Evolutionary conservation across 1,140 invertebrate species (phyloP).

Genomic region (Zaprionus taronus): DNA sequence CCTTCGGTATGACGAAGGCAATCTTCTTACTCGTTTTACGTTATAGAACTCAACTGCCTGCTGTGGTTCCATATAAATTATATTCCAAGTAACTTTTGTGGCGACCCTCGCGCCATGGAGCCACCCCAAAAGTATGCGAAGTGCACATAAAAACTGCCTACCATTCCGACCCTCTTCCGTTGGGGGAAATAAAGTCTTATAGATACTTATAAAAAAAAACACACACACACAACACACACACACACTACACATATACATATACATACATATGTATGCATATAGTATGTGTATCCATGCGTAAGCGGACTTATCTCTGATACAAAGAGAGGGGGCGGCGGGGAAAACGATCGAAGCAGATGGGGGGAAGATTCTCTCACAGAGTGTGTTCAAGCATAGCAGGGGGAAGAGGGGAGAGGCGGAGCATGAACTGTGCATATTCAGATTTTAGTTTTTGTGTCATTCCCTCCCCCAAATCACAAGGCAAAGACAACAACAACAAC

Average conservation of each 20-base stretch:
- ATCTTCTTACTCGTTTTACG: too few relatives aligned
- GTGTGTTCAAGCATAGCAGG: not conserved
- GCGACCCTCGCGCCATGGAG: not conserved
- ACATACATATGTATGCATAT: not conserved
- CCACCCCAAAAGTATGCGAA: constrained; percentile 2
- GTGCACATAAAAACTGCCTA: constrained; percentile 17
- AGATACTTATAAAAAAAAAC: not conserved
- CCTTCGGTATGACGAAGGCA: too few relatives aligned
- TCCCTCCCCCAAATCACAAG: constrained; percentile 24
- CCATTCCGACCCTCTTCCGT: constrained; percentile 33
- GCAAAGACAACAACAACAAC: constrained; percentile 13
- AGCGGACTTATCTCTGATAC: constrained; percentile 54
- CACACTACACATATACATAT: not conserved
- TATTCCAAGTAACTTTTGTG: not conserved
- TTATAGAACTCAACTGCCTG: too few relatives aligned
- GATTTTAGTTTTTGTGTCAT: constrained; percentile 44
- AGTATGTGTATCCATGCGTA: constrained; percentile 24
- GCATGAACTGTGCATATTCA: constrained; percentile 39
- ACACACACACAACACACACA: not conserved
- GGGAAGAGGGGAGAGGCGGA: not conserved
- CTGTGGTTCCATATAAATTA: not conserved
- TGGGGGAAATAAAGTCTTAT: constrained; percentile 3
- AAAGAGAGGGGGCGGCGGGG: not conserved
- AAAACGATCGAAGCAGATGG: not conserved
- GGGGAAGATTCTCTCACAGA: constrained; percentile 8